A percentile compares a stretch with the other conserved stretches of the same genome.
Evolutionary conservation across 1,140 invertebrate genomes (phyloP).

Genomic region (Parapsyche elsis): DNA sequence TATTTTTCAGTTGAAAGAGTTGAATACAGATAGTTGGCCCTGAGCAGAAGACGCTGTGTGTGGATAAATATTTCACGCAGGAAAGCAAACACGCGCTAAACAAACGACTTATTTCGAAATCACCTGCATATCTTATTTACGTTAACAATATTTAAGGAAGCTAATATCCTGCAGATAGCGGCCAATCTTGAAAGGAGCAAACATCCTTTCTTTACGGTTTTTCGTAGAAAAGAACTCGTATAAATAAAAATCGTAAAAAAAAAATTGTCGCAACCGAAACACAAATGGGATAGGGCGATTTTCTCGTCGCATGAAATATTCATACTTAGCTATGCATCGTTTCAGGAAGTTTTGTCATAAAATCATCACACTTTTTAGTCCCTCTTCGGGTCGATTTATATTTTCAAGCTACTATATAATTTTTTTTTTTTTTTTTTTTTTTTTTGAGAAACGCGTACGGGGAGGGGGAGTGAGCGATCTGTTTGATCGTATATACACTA

Average conservation of each 20-base stretch:
- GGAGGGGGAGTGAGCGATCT: background rate
- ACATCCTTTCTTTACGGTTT: constrained; percentile 43
- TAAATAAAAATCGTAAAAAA: background rate
- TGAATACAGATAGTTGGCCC: no score
- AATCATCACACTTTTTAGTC: background rate
- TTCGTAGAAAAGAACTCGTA: background rate
- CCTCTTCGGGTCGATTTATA: no score
- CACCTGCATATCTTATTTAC: constrained; percentile 39
- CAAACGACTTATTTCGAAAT: constrained; percentile 27
- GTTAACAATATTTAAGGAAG: constrained; percentile 50
- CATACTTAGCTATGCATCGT: background rate
- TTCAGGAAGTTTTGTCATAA: background rate
- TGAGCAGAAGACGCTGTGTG: no score
- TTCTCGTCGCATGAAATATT: constrained; percentile 19
- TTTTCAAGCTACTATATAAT: no score
- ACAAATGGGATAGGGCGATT: background rate
- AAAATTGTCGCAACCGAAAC: background rate
- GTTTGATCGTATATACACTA: constrained; percentile 35
- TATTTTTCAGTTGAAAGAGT: background rate
- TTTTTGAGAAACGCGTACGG: no score
- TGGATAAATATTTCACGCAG: background rate
- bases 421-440: no score
- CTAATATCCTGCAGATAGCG: constrained; percentile 50
- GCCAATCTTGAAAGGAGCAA: constrained; percentile 35
- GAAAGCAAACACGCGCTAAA: background rate